Percentiles rank a stretch among this genome's conserved stretches.
Conservation (phyloP, 2,888 invertebrate species). For the Carpatolechia fugitivella region DNA sequence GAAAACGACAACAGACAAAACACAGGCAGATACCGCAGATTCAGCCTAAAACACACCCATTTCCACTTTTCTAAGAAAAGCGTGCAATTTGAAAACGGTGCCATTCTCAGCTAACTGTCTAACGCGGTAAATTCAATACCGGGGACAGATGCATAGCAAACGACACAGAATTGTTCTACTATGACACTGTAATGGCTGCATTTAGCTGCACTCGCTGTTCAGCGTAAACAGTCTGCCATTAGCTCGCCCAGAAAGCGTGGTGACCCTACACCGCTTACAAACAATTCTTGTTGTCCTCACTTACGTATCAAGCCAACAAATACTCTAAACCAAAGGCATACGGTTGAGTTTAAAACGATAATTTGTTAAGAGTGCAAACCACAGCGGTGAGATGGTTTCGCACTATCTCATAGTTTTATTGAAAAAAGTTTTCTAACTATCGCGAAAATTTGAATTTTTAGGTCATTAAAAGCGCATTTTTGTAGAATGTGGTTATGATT, state of each 20-base stretch:
- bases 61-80: neutral
- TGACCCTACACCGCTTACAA: conserved; percentile 33
- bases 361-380: neutral
- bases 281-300: neutral
- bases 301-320: neutral
- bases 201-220: conserved; percentile 33
- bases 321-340: neutral
- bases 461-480: neutral
- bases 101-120: conserved; percentile 3
- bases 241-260: conserved; percentile 50
- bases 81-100: neutral
- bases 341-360: neutral
- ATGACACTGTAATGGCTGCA: conserved; percentile 32
- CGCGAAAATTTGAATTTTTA: conserved; percentile 5
- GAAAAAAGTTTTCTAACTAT: conserved; percentile 6
- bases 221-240: conserved; percentile 34
- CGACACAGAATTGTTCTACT: conserved; percentile 12
- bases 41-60: neutral
- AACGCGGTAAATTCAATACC: conserved; percentile 12
- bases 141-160: neutral
- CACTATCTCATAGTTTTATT: conserved; percentile 16
- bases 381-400: conserved; percentile 3
- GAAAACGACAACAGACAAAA: no score
- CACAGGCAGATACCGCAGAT: neutral
- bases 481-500: no score